Evolutionary conservation across 2,797 vertebrate species (phyloP).

Genomic region (Chelmon rostratus): DNA sequence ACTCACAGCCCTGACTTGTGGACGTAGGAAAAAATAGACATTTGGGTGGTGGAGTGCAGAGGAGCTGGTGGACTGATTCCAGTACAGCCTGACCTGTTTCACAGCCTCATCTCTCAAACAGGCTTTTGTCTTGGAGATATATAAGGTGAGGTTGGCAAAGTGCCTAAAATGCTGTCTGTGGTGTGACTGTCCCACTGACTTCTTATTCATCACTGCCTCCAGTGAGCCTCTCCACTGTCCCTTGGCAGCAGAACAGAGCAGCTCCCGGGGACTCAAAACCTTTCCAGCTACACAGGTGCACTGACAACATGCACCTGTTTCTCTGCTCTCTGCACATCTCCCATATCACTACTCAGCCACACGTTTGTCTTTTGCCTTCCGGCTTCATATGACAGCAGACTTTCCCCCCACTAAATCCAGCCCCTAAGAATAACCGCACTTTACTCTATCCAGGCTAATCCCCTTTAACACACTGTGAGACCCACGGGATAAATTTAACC

Average conservation of each 20-base stretch:
- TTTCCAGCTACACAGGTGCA: conserved; percentile 58
- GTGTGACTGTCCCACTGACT: conserved; percentile 43
- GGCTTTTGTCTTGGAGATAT: conserved; percentile 48
- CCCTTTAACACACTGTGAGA: conserved; percentile 62
- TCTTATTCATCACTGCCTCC: conserved; percentile 54
- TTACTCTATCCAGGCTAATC: conserved; percentile 75
- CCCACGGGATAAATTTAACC: conserved; percentile 59
- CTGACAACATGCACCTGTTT: conserved; percentile 35
- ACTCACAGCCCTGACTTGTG: not conserved
- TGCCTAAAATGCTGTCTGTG: conserved; percentile 20
- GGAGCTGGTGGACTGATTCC: conserved; percentile 39
- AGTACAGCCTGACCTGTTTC: conserved; percentile 52
- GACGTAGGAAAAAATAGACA: not conserved
- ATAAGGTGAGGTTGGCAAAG: conserved; percentile 42
- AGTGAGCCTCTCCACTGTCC: conserved; percentile 11
- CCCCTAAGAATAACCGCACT: conserved; percentile 72
- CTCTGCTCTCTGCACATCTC: conserved; percentile 36
- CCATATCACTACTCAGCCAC: not conserved
- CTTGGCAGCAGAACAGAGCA: conserved; percentile 62
- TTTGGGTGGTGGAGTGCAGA: conserved; percentile 3
- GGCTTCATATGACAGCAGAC: conserved; percentile 47
- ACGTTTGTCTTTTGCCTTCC: conserved; percentile 49
- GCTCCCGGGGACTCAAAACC: conserved; percentile 32
- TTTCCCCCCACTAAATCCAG: conserved; percentile 61
- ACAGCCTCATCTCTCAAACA: conserved; percentile 53